Conservation (phyloP, 53 echinoderm and acorn worm genomes). For the Actinopyga echinites region DNA sequence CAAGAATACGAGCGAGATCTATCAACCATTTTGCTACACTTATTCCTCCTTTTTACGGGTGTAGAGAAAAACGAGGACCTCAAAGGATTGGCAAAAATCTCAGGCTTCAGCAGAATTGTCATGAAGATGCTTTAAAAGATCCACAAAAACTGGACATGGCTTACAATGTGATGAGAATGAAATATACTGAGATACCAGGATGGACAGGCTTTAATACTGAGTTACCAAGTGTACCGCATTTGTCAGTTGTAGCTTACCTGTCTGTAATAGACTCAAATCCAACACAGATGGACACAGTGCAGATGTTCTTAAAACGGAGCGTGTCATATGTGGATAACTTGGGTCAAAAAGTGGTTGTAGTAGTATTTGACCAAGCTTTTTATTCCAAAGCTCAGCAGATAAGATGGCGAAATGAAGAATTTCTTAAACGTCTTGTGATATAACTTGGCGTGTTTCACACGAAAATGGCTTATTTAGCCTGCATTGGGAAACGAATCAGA, state of each 20-base stretch:
- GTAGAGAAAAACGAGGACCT: too few species aligned
- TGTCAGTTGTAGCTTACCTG: slow-evolving; percentile 52
- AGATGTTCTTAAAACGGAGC: slow-evolving; percentile 34
- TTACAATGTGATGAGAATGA: neutral
- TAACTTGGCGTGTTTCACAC: slow-evolving; percentile 61
- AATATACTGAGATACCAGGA: neutral
- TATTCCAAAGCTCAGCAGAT: slow-evolving; percentile 64
- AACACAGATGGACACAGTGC: slow-evolving; percentile 60
- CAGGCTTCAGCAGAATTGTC: too few species aligned
- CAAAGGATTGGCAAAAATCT: too few species aligned
- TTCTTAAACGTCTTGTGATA: slow-evolving; percentile 39
- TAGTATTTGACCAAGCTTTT: slow-evolving; percentile 66
- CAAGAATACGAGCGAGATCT: too few species aligned
- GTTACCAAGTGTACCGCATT: neutral
- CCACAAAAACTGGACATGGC: neutral
- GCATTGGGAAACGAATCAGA: slow-evolving; percentile 50
- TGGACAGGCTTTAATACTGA: slow-evolving; percentile 47
- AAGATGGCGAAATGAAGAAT: slow-evolving; percentile 44
- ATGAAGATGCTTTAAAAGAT: too few species aligned
- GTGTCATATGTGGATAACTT: too few species aligned
- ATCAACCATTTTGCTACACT: too few species aligned
- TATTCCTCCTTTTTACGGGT: too few species aligned
- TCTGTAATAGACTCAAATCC: slow-evolving; percentile 50
- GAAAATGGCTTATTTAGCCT: slow-evolving; percentile 32
- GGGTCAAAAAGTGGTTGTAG: neutral